Evolutionary conservation across 2,113 vertebrate genomes (phyloP), one percentile per base, ranked within the genome.

Genomic region (Nannobrachium achirus): DNA sequence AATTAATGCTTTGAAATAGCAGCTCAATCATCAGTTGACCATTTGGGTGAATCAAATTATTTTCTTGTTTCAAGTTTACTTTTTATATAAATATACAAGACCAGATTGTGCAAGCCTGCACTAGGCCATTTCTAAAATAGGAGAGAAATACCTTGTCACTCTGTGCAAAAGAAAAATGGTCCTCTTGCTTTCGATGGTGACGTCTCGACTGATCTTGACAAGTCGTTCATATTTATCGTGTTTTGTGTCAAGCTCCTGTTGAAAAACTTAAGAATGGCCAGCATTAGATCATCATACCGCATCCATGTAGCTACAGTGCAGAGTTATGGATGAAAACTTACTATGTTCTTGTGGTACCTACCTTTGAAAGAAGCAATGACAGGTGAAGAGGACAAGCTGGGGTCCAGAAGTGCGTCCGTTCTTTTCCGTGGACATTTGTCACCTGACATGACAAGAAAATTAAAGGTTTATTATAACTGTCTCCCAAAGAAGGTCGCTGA

Each of bases 141-240:
- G 20, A 25, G 20, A 25, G 4, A 6, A 63, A 82, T 75, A 98
- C 97, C 94, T 98, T 67, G 92, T 96, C 64, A 97, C 95, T 89
- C 97, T 94, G 69, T 98, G 98, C 42, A 99, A 90, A 61, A 99
- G 94, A 78, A 99, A 99, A 82, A 99, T 99, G 0, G 94, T 96
- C 80, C 97, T 94, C 87, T 98, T 99, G 92, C 97, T 99, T 83
- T 99, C 98, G 0, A 99, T 98, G 9, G 98, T 99, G 84, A 99
- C 87, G 63, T 99, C 98, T 20, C 97, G 94, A 73, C 96, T 97
- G 74, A 98, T 92, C 87, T 99, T 99, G 46, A 99, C 95, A 0
- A 99, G 94, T 7, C 96, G 93, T 69, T 99, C 97, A 0, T 99
- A 92, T 82, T 97, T 99, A 71, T 99, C 98, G 0, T 99, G 96